Percentiles rank a stretch among this genome's conserved stretches.
Conservation (phyloP, 2,113 vertebrate species). For the Strix aluco region DNA sequence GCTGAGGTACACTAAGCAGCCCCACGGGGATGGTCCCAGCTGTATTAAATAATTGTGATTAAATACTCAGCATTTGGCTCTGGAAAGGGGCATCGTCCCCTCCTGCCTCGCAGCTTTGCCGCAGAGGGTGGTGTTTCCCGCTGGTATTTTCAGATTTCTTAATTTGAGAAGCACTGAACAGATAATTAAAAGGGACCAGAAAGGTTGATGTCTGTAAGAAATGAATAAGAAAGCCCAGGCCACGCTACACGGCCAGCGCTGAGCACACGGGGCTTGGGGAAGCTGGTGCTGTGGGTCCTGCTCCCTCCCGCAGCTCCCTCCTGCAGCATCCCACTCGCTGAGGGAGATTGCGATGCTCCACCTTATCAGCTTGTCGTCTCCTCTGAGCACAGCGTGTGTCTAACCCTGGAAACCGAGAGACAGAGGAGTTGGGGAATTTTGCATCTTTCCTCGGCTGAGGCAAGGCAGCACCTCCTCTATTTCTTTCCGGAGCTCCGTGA, state of each 20-base stretch:
- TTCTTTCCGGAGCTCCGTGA: not conserved
- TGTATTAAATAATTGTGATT: accelerated
- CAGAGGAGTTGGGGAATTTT: not conserved
- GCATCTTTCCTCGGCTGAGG: not conserved
- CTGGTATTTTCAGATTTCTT: not conserved
- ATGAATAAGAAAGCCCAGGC: not conserved
- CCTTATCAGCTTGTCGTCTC: not conserved
- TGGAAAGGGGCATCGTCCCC: accelerated
- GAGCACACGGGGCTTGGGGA: not conserved
- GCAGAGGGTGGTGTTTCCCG: not conserved
- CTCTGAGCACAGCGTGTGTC: not conserved
- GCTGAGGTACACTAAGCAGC: not conserved
- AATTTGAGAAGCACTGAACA: not conserved
- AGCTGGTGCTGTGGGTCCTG: not conserved
- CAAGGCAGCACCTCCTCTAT: not conserved
- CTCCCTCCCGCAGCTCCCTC: not conserved
- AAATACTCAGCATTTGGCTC: not conserved
- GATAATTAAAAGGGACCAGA: not conserved
- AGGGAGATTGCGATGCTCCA: not conserved
- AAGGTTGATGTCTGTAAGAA: not conserved
- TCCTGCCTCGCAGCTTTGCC: accelerated
- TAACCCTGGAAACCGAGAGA: not conserved
- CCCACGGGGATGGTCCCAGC: not conserved
- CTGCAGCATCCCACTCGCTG: not conserved
- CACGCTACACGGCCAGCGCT: accelerated